Conservation (phyloP, 2,113 vertebrate genomes). For the Panthera uncia region DNA sequence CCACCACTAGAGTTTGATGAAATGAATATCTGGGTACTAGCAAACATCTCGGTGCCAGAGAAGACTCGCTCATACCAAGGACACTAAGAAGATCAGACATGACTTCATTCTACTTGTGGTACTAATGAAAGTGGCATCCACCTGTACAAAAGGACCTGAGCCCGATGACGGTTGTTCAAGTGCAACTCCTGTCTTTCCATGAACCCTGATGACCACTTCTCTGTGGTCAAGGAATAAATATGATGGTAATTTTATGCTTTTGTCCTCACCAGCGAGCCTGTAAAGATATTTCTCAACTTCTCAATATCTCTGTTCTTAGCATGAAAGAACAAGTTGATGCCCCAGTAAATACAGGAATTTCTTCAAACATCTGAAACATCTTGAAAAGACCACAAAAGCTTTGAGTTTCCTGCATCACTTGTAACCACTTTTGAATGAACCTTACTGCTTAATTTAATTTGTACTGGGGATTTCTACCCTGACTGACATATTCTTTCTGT, state of each 20-base stretch:
- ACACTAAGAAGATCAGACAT: not conserved
- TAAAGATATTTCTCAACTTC: slow-evolving; percentile 29
- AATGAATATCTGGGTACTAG: not conserved
- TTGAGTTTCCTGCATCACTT: slow-evolving; percentile 37
- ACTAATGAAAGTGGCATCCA: not conserved
- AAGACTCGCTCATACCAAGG: not conserved
- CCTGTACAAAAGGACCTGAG: not conserved
- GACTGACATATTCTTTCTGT: slow-evolving; percentile 12
- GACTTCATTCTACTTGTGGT: not conserved
- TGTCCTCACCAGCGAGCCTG: not conserved
- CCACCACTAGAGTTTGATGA: not conserved
- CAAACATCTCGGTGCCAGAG: not conserved
- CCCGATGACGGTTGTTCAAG: not conserved
- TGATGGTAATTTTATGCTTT: not conserved
- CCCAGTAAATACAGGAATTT: slow-evolving; percentile 39
- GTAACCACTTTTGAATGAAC: slow-evolving; percentile 40
- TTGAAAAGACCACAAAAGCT: slow-evolving; percentile 43
- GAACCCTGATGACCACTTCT: not conserved
- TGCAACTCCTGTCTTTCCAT: not conserved
- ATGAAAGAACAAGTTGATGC: slow-evolving; percentile 38
- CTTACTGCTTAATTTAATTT: slow-evolving; percentile 49
- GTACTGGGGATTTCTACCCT: slow-evolving; percentile 41
- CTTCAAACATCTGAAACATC: slow-evolving; percentile 55
- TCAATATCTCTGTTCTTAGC: slow-evolving; percentile 3
- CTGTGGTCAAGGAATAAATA: not conserved